Evolutionary conservation across 2,113 vertebrate genomes (phyloP), one percentile per base, ranked within the genome.

Genomic region (Gopherus flavomarginatus): DNA sequence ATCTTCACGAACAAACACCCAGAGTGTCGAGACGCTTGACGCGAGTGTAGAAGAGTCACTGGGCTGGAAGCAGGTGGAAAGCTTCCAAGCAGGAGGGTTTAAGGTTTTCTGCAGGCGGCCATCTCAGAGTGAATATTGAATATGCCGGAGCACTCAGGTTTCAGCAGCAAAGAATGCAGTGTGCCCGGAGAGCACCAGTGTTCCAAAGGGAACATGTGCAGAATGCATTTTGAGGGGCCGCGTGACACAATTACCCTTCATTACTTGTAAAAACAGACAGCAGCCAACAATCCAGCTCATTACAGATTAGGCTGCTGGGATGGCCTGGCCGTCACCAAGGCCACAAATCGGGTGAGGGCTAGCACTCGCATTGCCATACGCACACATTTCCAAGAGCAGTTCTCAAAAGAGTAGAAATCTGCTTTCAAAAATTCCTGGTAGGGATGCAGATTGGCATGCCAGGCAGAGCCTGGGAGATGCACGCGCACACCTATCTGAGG

Each of bases 81-180:
- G 12, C 47, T 69, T 24, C 86, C 81, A 3, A 26, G 49, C 19
- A 1, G 42, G 62, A 49, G 44, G 57, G 50, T 5, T 81, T 0
- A 1, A 44, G 47, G 19, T 6, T 52, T 8, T 31, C 53, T 6
- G 65, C 42, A 29, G 24, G 10, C 3, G 14, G 17, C 50, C 38
- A 2, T 35, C 6, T 0, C 75, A 1, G 1, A 47, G 82, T 5
- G 9, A 27, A 83, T 5, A 21, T 0, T 5, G 57, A 47, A 49
- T 2, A 42, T 31, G 53, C 56, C 0, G 1, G 57, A 4, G 1
- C 8, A 1, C 52, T 50, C 1, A 10, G 53, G 44, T 62, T 77
- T 35, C 27, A 26, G 62, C 3, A 2, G 65, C 44, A 44, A 52
- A n/a, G 79, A 77, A 14, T 35, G 35, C 2, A 1, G n/a, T 0